Evolutionary conservation across 2,113 vertebrate species (phyloP).

Genomic region (Dasyurus viverrinus): DNA sequence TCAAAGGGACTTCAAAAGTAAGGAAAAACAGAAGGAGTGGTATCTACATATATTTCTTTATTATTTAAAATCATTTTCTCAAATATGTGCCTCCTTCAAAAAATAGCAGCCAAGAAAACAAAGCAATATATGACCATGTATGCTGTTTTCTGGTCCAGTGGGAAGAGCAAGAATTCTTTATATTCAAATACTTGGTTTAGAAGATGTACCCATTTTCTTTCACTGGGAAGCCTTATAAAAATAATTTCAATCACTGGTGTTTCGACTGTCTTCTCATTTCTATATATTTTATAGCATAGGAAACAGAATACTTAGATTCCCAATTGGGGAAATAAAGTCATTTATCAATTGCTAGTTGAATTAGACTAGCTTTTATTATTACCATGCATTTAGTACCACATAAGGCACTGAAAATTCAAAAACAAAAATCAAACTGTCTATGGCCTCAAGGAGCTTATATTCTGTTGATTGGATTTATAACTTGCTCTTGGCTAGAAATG

Average conservation of each 20-base stretch:
- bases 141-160: conserved; percentile 3
- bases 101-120: neutral
- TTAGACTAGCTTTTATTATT: neutral
- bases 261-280: neutral
- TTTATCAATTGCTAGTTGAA: neutral
- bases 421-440: neutral
- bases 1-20: conserved; percentile 54
- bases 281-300: neutral
- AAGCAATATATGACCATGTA: neutral
- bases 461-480: neutral
- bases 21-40: conserved; percentile 35
- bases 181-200: neutral
- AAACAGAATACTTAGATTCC: neutral
- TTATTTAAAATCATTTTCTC: neutral
- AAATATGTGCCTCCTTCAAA: neutral
- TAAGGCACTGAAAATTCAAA: neutral
- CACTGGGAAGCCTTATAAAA: neutral
- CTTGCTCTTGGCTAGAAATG: neutral
- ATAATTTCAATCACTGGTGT: neutral
- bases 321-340: neutral
- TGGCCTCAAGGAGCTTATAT: neutral
- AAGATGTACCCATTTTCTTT: neutral
- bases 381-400: neutral
- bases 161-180: neutral
- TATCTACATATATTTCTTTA: conserved; percentile 33